A percentile compares a stretch with the other conserved stretches of the same genome.
Conservation (phyloP, 2,113 vertebrate genomes). For the Anolis sagrei region DNA sequence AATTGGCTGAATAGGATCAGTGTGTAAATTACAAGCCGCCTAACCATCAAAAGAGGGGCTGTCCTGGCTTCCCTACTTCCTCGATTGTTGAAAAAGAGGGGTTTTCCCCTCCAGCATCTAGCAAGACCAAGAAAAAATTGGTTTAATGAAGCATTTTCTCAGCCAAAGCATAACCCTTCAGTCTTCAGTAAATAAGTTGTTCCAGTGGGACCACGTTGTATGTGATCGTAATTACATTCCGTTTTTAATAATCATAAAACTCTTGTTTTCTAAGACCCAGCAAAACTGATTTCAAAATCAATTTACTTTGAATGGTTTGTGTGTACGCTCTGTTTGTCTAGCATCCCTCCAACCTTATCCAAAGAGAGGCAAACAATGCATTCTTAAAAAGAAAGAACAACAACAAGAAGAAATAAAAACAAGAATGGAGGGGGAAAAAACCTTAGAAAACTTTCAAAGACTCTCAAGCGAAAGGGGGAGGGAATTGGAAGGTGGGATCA, state of each 20-base stretch:
- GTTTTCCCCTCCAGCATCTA: conserved; percentile 47
- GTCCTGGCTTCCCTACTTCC: conserved; percentile 18
- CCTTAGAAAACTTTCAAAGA: conserved; percentile 75
- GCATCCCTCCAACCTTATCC: conserved; percentile 52
- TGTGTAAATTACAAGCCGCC: conserved; percentile 31
- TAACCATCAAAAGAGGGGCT: conserved; percentile 21
- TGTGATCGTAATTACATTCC: conserved; percentile 72
- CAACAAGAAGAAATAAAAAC: conserved; percentile 15
- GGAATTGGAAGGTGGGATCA: conserved; percentile 66
- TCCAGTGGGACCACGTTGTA: conserved; percentile 61
- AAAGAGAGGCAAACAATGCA: conserved; percentile 69
- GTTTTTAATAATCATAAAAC: conserved; percentile 72
- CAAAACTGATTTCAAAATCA: conserved; percentile 72
- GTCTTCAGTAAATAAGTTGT: conserved; percentile 65
- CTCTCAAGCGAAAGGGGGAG: conserved; percentile 64
- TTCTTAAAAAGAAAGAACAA: conserved; percentile 29
- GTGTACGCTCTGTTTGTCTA: conserved; percentile 62
- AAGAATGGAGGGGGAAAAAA: conserved; percentile 35
- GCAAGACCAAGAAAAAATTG: conserved; percentile 55
- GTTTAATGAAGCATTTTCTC: conserved; percentile 59
- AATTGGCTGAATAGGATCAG: conserved; percentile 34
- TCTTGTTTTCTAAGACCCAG: conserved; percentile 66
- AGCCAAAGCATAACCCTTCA: conserved; percentile 60
- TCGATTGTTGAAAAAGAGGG: conserved; percentile 39
- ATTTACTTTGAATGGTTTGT: conserved; percentile 65